phyloP scores from a whole-genome alignment of 2,888 invertebrate species.

The Acleris emargana region DNA sequence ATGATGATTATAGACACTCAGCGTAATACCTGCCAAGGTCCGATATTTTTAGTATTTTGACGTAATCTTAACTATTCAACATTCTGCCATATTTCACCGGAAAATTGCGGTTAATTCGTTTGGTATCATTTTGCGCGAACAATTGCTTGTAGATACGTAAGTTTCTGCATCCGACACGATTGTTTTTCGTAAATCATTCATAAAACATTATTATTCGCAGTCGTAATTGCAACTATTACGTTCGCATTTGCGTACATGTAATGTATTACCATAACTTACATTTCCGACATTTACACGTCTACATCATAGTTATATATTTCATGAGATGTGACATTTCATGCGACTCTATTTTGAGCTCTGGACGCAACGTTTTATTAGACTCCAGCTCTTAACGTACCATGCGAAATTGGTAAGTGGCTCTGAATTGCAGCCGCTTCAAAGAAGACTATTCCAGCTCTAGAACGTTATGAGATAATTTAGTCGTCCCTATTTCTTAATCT shows the following conservation, averaged over 20 bases:
- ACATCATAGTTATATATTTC: conserved; percentile 4
- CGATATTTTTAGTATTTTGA: conserved; percentile 57
- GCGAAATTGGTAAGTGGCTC: conserved; percentile 27
- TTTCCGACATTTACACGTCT: neutral
- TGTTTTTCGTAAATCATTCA: too few relatives aligned
- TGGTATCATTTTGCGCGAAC: neutral
- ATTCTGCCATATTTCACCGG: conserved; percentile 11
- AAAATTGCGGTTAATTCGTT: conserved; percentile 10
- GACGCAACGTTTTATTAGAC: conserved; percentile 26
- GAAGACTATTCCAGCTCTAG: conserved; percentile 24
- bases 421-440: conserved; percentile 14
- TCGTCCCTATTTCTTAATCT: conserved; percentile 11
- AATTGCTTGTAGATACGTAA: too few relatives aligned
- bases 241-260: neutral
- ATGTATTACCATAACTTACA: neutral
- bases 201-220: too few relatives aligned
- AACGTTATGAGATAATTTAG: conserved; percentile 27
- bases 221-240: too few relatives aligned
- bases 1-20: conserved; percentile 57
- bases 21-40: conserved; percentile 47
- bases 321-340: conserved; percentile 21
- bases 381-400: conserved; percentile 22
- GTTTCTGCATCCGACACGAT: too few relatives aligned
- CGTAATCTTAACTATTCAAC: conserved; percentile 52
- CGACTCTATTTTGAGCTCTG: conserved; percentile 20